Evolutionary conservation across 2,113 vertebrate species (phyloP), one percentile per base, ranked within the genome.

Genomic region (Raja brachyura): DNA sequence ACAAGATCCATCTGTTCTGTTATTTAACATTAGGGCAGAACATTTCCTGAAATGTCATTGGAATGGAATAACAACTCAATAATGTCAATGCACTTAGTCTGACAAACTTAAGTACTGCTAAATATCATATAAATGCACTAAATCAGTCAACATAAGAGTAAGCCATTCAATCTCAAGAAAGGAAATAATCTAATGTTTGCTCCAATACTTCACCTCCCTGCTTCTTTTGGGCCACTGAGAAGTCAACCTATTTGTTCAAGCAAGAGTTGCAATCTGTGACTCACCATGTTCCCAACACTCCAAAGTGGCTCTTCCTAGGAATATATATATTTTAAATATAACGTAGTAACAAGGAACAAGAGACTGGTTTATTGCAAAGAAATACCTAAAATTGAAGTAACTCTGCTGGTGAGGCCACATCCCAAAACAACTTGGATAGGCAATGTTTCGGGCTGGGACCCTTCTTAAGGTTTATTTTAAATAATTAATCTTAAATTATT

Each of bases 31-130:
- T 92, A 48, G 9, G 22, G 3, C 20, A 73, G 90, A 9, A 0
- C 20, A 92, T 92, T 90, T 92, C 90, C 25, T 73, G 33, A 92
- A 92, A 73, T 92, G 31, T 92, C 90, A 92, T 5, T 73, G 68
- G 54, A 92, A 73, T 66, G 54, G 39, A 92, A 68, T 90, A 90
- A 54, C 68, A 73, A 68, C 33, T 92, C 90, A 92, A 92, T 92
- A 88, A 39, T 92, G 90, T 73, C 63, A 73, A 63, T 92, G 88
- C 61, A 90, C 63, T 68, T 90, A 90, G 88, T 70, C n/a, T 90
- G 88, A 70, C 63, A 92, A 48, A 28, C 7, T 3, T 90, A 92
- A 73, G 39, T 73, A 92, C 90, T 48, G 39, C 90, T 54, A 73
- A 92, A 92, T 92, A 73, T 73, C 66, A 92, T 73, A 54, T 54